A percentile compares a stretch with the other conserved stretches of the same genome.
phyloP scores from a whole-genome alignment of 2,113 vertebrate species.

The Mixornis gularis region DNA sequence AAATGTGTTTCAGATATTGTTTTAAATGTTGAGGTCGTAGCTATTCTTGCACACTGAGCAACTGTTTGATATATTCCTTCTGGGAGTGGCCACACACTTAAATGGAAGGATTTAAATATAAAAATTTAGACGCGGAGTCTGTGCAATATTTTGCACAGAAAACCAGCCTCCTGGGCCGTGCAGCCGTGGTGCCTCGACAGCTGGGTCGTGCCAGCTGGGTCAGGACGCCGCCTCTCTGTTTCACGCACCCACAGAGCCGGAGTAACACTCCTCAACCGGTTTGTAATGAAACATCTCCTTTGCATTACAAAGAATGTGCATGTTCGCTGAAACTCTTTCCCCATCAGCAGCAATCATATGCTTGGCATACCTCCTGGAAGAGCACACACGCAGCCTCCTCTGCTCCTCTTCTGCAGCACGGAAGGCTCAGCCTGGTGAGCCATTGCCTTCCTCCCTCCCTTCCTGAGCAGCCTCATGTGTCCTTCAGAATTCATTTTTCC shows the following conservation, averaged over 20 bases:
- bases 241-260: not conserved
- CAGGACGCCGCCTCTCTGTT: not conserved
- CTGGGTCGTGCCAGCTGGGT: not conserved
- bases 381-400: not conserved
- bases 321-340: not conserved
- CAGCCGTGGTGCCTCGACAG: not conserved
- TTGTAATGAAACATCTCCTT: not conserved
- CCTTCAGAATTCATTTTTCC: not conserved
- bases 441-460: not conserved
- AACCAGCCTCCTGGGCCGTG: not conserved
- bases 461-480: not conserved
- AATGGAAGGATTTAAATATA: not conserved
- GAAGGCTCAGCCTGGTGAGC: not conserved
- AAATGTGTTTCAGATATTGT: not conserved
- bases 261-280: not conserved
- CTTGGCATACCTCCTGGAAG: constrained; percentile 1
- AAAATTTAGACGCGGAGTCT: not conserved
- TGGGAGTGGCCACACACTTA: not conserved
- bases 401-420: not conserved
- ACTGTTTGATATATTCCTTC: not conserved
- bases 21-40: not conserved
- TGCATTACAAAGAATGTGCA: constrained; percentile 1
- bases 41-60: not conserved
- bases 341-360: not conserved
- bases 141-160: not conserved